A percentile compares a stretch with the other conserved stretches of the same genome.
Evolutionary conservation across 2,113 vertebrate species (phyloP).

Genomic region (Chaetops frenatus): DNA sequence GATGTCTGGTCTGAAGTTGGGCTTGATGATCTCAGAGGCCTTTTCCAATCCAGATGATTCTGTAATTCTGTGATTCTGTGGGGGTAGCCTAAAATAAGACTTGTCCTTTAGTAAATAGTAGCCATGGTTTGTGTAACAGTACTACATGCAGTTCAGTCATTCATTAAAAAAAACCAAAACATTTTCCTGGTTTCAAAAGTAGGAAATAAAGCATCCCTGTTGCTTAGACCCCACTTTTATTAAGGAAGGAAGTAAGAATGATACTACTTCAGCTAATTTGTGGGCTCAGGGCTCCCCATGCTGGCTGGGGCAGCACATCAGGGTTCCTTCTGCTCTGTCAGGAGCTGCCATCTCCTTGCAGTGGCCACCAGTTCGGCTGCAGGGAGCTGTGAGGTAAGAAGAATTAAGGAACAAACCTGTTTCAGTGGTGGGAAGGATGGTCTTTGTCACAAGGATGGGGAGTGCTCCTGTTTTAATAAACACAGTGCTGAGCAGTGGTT

Average conservation of each 20-base stretch:
- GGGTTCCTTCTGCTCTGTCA: background rate
- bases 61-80: background rate
- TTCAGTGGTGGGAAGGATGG: background rate
- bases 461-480: background rate
- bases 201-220: background rate
- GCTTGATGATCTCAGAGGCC: background rate
- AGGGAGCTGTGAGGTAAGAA: background rate
- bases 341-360: background rate
- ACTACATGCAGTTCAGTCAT: background rate
- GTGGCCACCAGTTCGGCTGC: rapidly evolving
- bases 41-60: background rate
- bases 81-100: background rate
- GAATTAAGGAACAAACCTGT: background rate
- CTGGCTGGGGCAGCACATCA: rapidly evolving
- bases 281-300: background rate
- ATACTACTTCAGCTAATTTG: background rate
- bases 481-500: background rate
- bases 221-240: background rate
- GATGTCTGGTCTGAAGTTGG: background rate
- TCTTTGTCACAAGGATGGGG: rapidly evolving
- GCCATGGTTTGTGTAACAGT: background rate
- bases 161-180: background rate
- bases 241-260: background rate
- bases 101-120: background rate
- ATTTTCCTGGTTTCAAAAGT: background rate